Conservation (phyloP, 2,888 invertebrate species). For the Ophion obscuratus region DNA sequence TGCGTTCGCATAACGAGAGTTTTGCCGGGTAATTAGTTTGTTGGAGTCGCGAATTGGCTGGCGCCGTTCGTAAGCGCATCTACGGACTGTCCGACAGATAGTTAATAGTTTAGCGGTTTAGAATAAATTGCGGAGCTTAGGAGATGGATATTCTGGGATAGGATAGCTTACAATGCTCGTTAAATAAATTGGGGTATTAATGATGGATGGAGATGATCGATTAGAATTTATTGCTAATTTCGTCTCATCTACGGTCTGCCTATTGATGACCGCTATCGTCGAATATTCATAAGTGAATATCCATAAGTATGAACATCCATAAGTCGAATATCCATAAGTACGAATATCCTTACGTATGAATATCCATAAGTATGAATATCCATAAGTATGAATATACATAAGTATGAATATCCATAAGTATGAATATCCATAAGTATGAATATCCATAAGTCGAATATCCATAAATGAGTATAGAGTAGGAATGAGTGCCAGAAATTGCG, state of each 20-base stretch:
- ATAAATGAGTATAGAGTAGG: too few species aligned
- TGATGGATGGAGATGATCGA: slow-evolving; percentile 24
- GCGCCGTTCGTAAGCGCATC: background rate
- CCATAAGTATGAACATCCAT: too few species aligned
- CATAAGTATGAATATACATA: background rate
- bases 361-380: background rate
- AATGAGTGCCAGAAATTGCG: too few species aligned
- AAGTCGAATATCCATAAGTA: too few species aligned
- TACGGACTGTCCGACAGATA: slow-evolving; percentile 36
- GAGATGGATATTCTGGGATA: background rate
- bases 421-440: too few species aligned
- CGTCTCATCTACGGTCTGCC: background rate
- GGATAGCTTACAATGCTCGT: slow-evolving; percentile 20
- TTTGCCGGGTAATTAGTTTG: slow-evolving; percentile 70
- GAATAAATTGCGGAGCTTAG: slow-evolving; percentile 54
- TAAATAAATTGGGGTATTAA: background rate
- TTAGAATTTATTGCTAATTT: slow-evolving; percentile 25
- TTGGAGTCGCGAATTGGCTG: slow-evolving; percentile 68
- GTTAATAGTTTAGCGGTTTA: slow-evolving; percentile 58
- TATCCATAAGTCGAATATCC: too few species aligned
- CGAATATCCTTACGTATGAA: too few species aligned
- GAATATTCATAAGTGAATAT: background rate
- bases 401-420: too few species aligned
- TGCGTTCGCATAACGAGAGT: slow-evolving; percentile 56
- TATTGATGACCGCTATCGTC: background rate